phyloP scores from a whole-genome alignment of 2,888 invertebrate species.

The Melieria crassipennis region DNA sequence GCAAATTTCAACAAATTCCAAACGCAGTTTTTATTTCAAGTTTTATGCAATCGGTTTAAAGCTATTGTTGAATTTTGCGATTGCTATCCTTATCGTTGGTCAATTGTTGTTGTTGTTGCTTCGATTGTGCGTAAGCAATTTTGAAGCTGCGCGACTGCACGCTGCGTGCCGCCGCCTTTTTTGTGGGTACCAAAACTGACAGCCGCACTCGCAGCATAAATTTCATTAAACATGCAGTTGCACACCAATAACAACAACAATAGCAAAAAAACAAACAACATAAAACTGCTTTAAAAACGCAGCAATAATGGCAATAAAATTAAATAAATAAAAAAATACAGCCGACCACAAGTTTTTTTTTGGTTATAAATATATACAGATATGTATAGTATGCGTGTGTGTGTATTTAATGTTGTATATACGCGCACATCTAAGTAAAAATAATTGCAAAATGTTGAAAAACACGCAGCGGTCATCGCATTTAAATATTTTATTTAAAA shows the following conservation, averaged over 20 bases:
- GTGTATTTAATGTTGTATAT: slow-evolving; percentile 4
- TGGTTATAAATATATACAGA: slow-evolving; percentile 25
- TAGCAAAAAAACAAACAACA: slow-evolving; percentile 9
- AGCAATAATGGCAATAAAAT: slow-evolving; percentile 12
- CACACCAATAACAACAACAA: slow-evolving; percentile 13
- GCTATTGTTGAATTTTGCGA: no score
- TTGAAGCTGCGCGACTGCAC: neutral
- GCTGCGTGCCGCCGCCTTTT: neutral
- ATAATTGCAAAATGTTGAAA: slow-evolving; percentile 1
- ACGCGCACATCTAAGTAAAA: slow-evolving; percentile 15
- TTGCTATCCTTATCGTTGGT: no score
- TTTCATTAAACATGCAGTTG: slow-evolving; percentile 40
- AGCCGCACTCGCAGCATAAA: slow-evolving; percentile 19
- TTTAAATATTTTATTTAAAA: slow-evolving; percentile 42
- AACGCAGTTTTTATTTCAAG: slow-evolving; percentile 14
- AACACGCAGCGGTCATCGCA: slow-evolving; percentile 16
- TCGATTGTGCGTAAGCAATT: neutral
- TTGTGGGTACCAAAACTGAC: neutral
- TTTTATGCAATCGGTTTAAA: no score
- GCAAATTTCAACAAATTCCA: slow-evolving; percentile 31
- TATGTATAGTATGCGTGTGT: neutral
- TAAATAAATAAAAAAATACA: slow-evolving; percentile 3
- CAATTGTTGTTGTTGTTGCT: no score
- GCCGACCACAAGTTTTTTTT: slow-evolving; percentile 11
- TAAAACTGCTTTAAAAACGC: slow-evolving; percentile 18